phyloP scores from a whole-genome alignment of 2,888 invertebrate genomes.

The Heliconius ismenius region DNA sequence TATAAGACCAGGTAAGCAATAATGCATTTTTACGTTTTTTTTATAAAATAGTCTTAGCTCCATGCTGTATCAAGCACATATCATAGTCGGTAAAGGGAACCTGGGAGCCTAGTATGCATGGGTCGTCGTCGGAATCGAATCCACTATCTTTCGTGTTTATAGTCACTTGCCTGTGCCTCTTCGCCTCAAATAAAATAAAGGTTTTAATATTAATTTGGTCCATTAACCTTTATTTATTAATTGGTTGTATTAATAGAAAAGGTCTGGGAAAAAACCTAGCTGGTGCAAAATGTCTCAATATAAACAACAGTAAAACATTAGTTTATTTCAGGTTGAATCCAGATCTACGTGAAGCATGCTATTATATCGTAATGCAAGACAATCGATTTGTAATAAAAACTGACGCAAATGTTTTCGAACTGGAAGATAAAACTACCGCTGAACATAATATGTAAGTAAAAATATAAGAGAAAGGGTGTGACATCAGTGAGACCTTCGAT shows the following conservation, averaged over 20 bases:
- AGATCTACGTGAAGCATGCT: constrained; percentile 65
- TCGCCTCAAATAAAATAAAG: background rate
- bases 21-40: too few species aligned
- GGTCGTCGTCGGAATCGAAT: background rate
- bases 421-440: constrained; percentile 62
- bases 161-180: background rate
- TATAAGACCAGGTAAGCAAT: too few species aligned
- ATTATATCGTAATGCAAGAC: constrained; percentile 54
- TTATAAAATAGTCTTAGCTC: too few species aligned
- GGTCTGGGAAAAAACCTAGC: too few species aligned
- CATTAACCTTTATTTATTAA: too few species aligned
- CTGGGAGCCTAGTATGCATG: too few species aligned
- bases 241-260: too few species aligned
- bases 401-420: constrained; percentile 59
- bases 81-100: too few species aligned
- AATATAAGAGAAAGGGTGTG: background rate
- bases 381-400: constrained; percentile 49
- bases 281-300: too few species aligned
- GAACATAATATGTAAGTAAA: constrained; percentile 61
- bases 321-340: constrained; percentile 61
- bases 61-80: too few species aligned
- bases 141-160: background rate
- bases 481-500: background rate
- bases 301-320: too few species aligned
- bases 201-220: too few species aligned